Percentiles rank a stretch among this genome's conserved stretches.
phyloP scores from a whole-genome alignment of 2,113 vertebrate genomes.

The Aspiorhynchus laticeps region DNA sequence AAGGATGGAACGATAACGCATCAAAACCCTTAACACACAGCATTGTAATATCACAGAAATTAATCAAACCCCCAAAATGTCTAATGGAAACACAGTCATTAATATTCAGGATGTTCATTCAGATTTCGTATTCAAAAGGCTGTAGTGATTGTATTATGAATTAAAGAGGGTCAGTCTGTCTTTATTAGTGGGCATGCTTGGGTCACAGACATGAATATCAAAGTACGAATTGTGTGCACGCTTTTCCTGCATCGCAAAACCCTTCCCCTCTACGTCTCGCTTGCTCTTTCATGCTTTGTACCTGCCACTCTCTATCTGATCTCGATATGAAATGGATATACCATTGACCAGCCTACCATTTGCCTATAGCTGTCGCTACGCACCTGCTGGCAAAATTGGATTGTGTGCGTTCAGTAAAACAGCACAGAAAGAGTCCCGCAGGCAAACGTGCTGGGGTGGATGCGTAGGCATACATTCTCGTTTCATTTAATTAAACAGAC shows the following conservation, averaged over 20 bases:
- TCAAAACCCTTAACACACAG: neutral
- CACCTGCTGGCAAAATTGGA: neutral
- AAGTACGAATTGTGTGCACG: neutral
- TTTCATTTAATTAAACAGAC: conserved; percentile 32
- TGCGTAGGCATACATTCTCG: neutral
- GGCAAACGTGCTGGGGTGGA: conserved; percentile 7
- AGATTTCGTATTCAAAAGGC: neutral
- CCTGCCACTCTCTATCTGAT: neutral
- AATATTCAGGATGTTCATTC: neutral
- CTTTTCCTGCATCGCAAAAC: neutral
- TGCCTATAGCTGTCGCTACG: neutral
- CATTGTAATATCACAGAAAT: neutral
- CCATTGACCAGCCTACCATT: neutral
- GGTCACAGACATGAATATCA: conserved; percentile 23
- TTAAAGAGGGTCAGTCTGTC: conserved; percentile 11
- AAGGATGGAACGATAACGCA: neutral
- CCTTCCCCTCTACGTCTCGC: neutral
- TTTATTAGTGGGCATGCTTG: conserved; percentile 12
- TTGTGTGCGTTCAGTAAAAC: neutral
- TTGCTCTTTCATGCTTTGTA: conserved; percentile 31
- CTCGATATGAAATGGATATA: neutral
- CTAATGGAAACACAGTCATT: neutral
- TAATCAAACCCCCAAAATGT: neutral
- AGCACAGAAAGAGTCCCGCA: neutral
- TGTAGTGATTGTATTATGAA: neutral